Conservation (phyloP, 2,113 vertebrate genomes). For the Anguilla japonica region DNA sequence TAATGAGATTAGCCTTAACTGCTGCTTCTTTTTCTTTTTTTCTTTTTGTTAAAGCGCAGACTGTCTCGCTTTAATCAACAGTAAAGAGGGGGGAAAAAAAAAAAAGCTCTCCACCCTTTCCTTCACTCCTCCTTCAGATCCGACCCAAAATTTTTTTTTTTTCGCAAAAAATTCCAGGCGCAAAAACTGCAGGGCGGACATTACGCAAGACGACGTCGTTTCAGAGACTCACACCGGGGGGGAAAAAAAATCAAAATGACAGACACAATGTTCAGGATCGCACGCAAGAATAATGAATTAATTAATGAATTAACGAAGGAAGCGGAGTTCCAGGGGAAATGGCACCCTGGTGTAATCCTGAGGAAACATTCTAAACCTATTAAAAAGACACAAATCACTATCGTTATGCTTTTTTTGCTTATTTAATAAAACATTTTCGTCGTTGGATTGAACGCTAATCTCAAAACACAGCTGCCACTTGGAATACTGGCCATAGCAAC, state of each 20-base stretch:
- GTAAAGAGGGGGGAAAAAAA: background rate
- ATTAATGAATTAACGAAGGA: background rate
- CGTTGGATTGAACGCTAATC: background rate
- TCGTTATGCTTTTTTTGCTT: background rate
- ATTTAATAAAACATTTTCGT: background rate
- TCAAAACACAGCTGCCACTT: background rate
- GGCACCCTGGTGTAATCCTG: background rate
- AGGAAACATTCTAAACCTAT: background rate
- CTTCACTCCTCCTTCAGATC: background rate
- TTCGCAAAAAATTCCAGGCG: background rate
- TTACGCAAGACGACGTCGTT: background rate
- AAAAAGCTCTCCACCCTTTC: background rate
- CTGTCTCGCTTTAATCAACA: background rate
- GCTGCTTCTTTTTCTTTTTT: background rate
- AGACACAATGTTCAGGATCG: background rate
- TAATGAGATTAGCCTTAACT: slow-evolving; percentile 33
- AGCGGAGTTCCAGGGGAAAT: background rate
- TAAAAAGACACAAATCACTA: background rate
- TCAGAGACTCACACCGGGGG: background rate
- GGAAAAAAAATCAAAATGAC: background rate
- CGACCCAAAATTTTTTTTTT: background rate
- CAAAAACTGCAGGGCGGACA: background rate
- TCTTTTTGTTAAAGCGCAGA: background rate
- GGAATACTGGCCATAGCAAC: background rate
- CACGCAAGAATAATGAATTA: background rate